Base-by-base conservation (phyloP, 1,140 invertebrate genomes). In the Brachystomella parvula region DNA sequence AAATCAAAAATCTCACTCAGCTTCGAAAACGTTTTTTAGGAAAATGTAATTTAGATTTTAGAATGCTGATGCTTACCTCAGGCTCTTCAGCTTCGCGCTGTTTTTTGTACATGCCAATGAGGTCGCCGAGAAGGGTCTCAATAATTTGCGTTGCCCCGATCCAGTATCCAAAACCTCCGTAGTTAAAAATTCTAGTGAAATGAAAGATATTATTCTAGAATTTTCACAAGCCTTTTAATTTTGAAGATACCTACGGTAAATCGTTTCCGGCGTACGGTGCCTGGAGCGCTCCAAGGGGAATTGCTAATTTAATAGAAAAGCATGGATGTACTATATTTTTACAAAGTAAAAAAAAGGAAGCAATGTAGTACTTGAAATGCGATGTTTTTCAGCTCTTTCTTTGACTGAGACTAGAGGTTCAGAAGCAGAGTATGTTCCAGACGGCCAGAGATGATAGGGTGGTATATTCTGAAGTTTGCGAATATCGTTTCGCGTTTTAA, bases 111-210 rank as follows among this genome's bases (percentile, higher is more conserved):
- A 2, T 44, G 9, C n/a, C 39, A n/a, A 44, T 12, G 39, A n/a
- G 39, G 9, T 44, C 39, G n/a, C 39, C 9, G 6, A 53, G 12
- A 19, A 3, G 12, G 24, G 12, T 17, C 12, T 15, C 12, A 12
- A 53, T 53, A 6, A 53, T 9, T 12, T 53, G 24, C 3, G 6
- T 17, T 6, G 49, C 12, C 24, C 9, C 33, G 30, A 66, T 17
- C 31, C 60, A 66, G 24, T 49, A 66, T 9, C 68, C 68, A 56
- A 66, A 66, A 32, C 68, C 68, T 60, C 47, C 63, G 29, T 47
- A 64, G 39, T 70, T 47, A 3, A 70, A 29, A 32, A 70, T 62
- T 58, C 68, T 70, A 39, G n/a, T 31, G 26, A 63, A 67, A 57
- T 17, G 17, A 60, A 33, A n/a, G 15, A n/a, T 12, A 24, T 26